Percentiles rank a stretch among this genome's conserved stretches.
Evolutionary conservation across 2,888 invertebrate genomes (phyloP).

Genomic region (Temnothorax unifasciatus): DNA sequence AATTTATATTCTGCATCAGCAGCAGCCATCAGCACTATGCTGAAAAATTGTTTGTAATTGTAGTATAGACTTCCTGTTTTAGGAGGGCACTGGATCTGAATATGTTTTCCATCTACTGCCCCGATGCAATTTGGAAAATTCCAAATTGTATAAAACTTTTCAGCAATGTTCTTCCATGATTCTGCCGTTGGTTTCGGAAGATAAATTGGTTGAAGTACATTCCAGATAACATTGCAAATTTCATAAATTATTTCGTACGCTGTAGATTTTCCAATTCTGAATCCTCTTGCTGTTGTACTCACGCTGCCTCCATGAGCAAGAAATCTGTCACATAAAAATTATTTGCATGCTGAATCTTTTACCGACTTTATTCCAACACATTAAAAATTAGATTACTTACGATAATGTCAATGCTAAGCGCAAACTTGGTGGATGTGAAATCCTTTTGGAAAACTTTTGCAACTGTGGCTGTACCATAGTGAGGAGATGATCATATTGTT

Average conservation of each 20-base stretch:
- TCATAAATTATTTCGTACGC: not conserved
- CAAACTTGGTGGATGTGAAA: not conserved
- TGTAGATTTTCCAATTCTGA: not conserved
- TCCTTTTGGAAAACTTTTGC: not conserved
- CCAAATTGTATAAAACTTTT: not conserved
- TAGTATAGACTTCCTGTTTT: constrained; percentile 1
- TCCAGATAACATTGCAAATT: constrained; percentile 10
- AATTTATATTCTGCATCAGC: not conserved
- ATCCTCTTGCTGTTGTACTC: constrained; percentile 9
- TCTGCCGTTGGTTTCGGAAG: not conserved
- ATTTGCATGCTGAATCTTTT: not conserved
- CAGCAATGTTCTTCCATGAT: not conserved
- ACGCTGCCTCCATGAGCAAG: constrained; percentile 25
- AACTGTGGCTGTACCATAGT: not conserved
- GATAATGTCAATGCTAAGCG: constrained; percentile 11
- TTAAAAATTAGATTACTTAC: constrained; percentile 8
- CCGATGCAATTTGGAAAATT: constrained; percentile 1
- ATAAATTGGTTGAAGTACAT: constrained; percentile 21
- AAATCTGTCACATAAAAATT: constrained; percentile 1
- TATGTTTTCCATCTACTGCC: constrained; percentile 6
- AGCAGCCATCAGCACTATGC: constrained; percentile 1
- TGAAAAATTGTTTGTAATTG: constrained; percentile 9
- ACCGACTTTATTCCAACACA: not conserved
- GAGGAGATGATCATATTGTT: not conserved
- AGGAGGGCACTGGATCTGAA: not conserved